These are phyloP conservation scores for Aldabrachelys gigantea DNA, from an alignment of 2,113 vertebrate species.

Conservation along the genomic window DNA sequence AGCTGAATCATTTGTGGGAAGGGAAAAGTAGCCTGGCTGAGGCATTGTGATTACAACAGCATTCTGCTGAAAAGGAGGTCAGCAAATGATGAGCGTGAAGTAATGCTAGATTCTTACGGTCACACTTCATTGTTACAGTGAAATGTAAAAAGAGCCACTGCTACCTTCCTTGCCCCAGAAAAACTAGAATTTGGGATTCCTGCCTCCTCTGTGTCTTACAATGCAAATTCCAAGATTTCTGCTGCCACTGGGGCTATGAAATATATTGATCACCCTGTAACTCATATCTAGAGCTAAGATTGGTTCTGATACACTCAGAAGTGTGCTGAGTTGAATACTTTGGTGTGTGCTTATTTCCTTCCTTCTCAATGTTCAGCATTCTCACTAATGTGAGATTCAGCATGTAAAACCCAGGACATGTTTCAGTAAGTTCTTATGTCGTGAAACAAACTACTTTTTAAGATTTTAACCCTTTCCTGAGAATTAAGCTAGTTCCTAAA, in stretches of 20 bases:
- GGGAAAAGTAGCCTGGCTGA: conserved; percentile 8
- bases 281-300: background rate
- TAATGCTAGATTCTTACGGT: background rate
- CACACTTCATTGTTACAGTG: background rate
- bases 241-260: accelerated
- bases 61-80: conserved; percentile 61
- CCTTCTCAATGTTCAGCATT: background rate
- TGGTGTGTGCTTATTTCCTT: background rate
- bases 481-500: background rate
- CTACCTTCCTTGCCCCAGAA: background rate
- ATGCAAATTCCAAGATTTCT: background rate
- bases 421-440: background rate
- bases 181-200: background rate
- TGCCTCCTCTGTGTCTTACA: background rate
- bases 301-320: background rate
- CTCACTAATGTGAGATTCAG: background rate
- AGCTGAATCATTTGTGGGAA: conserved; percentile 60
- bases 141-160: background rate
- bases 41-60: conserved; percentile 44
- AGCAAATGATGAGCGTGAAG: conserved; percentile 27
- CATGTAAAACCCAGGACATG: background rate
- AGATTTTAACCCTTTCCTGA: background rate
- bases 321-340: background rate
- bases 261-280: background rate
- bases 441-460: background rate